Evolutionary conservation across 2,113 vertebrate species (phyloP), one percentile per base, ranked within the genome.

Genomic region (rabbit (Oryctolagus cuniculus)): DNA sequence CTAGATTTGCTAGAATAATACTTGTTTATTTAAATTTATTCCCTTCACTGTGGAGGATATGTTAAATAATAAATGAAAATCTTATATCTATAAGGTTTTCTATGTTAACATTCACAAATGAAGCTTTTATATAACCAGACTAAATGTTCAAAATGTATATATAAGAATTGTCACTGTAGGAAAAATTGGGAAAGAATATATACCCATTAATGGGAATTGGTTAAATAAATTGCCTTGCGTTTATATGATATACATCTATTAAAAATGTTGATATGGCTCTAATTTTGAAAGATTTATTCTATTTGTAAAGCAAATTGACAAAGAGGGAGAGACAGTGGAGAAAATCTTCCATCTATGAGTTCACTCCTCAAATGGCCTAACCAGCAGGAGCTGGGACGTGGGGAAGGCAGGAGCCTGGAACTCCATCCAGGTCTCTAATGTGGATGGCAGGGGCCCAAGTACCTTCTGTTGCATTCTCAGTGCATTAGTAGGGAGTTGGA

Each of bases 11-110:
- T 89, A 44, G 55, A 93, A 29, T 36, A n/a, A 51, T 84, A 67
- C 34, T 11, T 77, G 3, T 93, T 94, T 90, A n/a, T 87, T 34
- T 81, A 79, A 77, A 58, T 90, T 72, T 69, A 58, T 19, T 87
- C 27, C 29, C n/a, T 84, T 93, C 69, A 86, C 0, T 86, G 31
- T 69, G 70, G 80, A 87, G 5, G 66, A 58, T 77, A 90, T 87
- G 16, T 87, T 79, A 74, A 95, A 83, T 63, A 72, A 34, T 53
- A 84, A 81, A 53, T 90, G 53, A 86, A 88, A 84, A 77, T 58
- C 53, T 55, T 75, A 70, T 29, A 75, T 51, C 61, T 58, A 0
- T 55, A 64, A 81, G 79, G 25, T 69, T 78, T 89, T 80, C 66
- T 51, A n/a, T 74, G 21, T 58, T 96, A 72, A 85, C 66, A 29